Conservation (phyloP, 2,888 invertebrate genomes). For the Heterodera filipjevi region DNA sequence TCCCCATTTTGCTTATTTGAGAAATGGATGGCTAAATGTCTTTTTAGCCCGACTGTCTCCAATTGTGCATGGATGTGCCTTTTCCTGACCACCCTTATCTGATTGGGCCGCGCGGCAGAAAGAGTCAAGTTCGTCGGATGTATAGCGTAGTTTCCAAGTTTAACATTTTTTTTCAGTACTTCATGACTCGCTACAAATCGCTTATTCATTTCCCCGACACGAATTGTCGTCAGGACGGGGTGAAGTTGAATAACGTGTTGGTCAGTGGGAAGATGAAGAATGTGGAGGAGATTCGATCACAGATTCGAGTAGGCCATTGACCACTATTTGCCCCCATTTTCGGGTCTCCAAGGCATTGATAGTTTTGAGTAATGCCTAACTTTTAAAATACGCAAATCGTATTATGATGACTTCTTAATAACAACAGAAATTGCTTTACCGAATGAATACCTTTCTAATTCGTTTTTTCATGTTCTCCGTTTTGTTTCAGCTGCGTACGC, state of each 20-base stretch:
- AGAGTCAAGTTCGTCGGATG: conserved; percentile 27
- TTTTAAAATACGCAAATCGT: no score
- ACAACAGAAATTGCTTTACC: no score
- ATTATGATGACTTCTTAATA: no score
- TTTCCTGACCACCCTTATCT: conserved; percentile 40
- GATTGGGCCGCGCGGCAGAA: conserved; percentile 40
- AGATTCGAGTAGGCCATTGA: conserved; percentile 34
- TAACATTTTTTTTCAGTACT: conserved; percentile 15
- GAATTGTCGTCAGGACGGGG: conserved; percentile 32
- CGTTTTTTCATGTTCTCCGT: not conserved
- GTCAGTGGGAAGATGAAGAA: conserved; percentile 34
- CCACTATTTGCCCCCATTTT: no score
- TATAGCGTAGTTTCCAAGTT: conserved; percentile 20
- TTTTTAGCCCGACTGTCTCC: conserved; percentile 29
- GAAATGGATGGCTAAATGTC: no score
- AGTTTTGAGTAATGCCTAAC: no score
- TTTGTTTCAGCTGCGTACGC: conserved; percentile 34
- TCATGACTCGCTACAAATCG: conserved; percentile 37
- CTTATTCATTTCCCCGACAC: conserved; percentile 39
- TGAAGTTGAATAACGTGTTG: conserved; percentile 39
- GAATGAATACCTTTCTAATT: not conserved
- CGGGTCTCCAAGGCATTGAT: no score
- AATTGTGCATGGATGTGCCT: conserved; percentile 39
- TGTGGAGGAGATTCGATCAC: conserved; percentile 34
- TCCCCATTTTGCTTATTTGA: no score